A percentile compares a stretch with the other conserved stretches of the same genome.
phyloP scores from a whole-genome alignment of 2,888 invertebrate species.

The Sesamia inferens region DNA sequence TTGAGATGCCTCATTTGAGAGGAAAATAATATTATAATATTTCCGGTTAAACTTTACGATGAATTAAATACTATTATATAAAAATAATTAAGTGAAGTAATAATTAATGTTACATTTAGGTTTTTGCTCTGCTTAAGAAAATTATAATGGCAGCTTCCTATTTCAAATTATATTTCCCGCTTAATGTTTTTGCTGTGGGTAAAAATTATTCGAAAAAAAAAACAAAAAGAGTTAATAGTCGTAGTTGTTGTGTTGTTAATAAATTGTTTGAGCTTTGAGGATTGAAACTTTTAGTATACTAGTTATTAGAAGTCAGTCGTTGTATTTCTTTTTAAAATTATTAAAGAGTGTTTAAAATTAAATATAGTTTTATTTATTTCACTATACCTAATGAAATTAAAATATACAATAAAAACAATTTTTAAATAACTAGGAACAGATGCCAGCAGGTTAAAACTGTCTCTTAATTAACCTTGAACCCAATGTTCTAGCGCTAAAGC shows the following conservation, averaged over 20 bases:
- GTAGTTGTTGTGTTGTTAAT: background rate
- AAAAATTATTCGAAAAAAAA: background rate
- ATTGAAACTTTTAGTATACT: background rate
- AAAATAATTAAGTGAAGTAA: too few species aligned
- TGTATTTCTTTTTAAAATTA: background rate
- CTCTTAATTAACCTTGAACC: too few species aligned
- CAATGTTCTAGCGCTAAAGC: too few species aligned
- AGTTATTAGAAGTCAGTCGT: background rate
- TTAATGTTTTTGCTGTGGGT: background rate
- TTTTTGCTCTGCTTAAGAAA: background rate
- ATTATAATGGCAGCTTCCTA: background rate
- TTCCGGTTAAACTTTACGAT: too few species aligned
- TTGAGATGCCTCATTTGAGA: too few species aligned
- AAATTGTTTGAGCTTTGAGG: background rate
- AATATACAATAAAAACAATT: too few species aligned
- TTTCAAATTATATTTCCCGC: background rate
- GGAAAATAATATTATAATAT: too few species aligned
- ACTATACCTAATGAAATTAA: fast-evolving
- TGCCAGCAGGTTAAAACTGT: too few species aligned
- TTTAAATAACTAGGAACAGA: background rate
- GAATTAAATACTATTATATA: too few species aligned
- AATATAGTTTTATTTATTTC: slow-evolving; percentile 5
- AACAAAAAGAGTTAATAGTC: background rate
- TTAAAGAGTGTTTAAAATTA: background rate
- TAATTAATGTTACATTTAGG: background rate